Base-by-base conservation (phyloP, 1,140 invertebrate species). In the Chlorops oryzae region DNA sequence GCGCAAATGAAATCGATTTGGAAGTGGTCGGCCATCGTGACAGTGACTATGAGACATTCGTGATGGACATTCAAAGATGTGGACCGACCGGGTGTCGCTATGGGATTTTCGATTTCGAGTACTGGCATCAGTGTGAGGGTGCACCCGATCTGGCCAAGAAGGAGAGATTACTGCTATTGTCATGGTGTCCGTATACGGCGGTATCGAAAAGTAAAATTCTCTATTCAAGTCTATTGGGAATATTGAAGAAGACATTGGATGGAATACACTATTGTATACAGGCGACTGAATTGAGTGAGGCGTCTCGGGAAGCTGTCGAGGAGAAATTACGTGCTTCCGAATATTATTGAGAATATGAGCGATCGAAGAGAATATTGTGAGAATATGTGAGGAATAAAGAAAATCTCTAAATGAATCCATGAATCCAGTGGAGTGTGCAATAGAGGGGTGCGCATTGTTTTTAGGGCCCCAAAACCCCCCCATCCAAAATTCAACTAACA, bases 151-250 rank as follows among this genome's bases (percentile, higher is more conserved):
- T 87, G 65, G 88, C 87, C 73, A 92, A 92, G 81, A 94, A 93
- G 83, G 89, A 93, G 73, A 94, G 95, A 75, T 77, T 96, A 49
- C 92, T 95, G 80, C 81, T 96, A 70, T 94, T 96, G 91, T 92
- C 88, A 65, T 95, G 90, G 91, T 96, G 92, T 81, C 95, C 94
- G 22, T 93, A 97, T 75, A 92, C 87, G 72, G 92, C 93, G 62
- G 93, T 91, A 69, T 89, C 96, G 50, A 96, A 96, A 82, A 95
- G 96, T 88, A 97, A 97, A 86, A 97, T 97, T 93, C 86, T 97
- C 81, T 97, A 97, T 78, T 95, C 94, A 57, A 87, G 90, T 80
- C 94, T 90, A 65, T 96, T 96, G 70, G 92, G 95, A 75, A 92
- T 92, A 60, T 78, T 97, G 61, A 96, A 95, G 79, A 93, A 94